A percentile compares a stretch with the other conserved stretches of the same genome.
Conservation (phyloP, 2,113 vertebrate species). For the Ctenomys sociabilis region DNA sequence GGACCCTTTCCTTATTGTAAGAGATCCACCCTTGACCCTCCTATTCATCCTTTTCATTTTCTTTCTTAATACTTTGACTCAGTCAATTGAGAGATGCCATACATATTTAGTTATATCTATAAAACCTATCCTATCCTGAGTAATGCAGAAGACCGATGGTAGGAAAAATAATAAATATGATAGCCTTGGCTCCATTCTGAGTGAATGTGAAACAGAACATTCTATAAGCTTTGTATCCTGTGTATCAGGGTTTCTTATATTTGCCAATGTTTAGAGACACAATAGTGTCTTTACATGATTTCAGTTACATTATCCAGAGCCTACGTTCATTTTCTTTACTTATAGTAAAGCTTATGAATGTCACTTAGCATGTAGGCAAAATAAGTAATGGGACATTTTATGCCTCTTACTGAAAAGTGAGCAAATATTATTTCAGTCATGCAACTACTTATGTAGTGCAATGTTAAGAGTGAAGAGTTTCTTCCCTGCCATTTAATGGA, state of each 20-base stretch:
- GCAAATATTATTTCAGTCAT: constrained; percentile 59
- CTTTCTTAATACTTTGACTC: not conserved
- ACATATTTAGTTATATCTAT: not conserved
- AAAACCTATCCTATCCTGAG: not conserved
- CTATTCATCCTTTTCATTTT: not conserved
- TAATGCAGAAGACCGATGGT: not conserved
- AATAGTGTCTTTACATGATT: not conserved
- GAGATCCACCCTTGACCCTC: not conserved
- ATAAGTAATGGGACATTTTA: constrained; percentile 60
- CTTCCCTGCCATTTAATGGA: constrained; percentile 63
- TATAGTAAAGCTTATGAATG: not conserved
- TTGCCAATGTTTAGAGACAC: not conserved
- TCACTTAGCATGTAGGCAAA: constrained; percentile 55
- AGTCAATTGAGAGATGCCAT: not conserved
- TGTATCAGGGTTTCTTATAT: not conserved
- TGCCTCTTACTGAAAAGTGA: constrained; percentile 54
- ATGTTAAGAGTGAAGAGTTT: constrained; percentile 55
- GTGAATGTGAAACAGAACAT: not conserved
- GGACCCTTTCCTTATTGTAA: not conserved
- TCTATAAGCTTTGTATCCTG: not conserved
- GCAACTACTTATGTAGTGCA: constrained; percentile 30
- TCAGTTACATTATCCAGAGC: not conserved
- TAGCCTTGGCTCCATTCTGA: not conserved
- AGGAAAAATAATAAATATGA: not conserved
- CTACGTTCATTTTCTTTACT: constrained; percentile 39